Percentiles rank a stretch among this genome's conserved stretches.
Conservation (phyloP, 1,140 invertebrate genomes). For the Caenorhabditis brenneri region DNA sequence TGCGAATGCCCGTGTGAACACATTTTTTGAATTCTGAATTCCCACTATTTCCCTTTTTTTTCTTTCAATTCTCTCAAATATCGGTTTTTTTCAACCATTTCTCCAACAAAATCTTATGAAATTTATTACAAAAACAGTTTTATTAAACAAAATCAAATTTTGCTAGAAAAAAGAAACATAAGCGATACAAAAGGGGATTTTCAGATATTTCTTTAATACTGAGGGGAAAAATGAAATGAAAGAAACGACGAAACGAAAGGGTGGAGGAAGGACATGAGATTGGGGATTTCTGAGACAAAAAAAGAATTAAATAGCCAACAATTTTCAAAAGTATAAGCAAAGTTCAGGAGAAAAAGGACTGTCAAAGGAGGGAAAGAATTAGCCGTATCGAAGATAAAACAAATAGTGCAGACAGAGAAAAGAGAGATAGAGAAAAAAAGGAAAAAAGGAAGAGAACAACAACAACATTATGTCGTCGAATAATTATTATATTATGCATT, state of each 20-base stretch:
- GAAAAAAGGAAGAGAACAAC: neutral
- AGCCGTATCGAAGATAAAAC: slow-evolving; percentile 28
- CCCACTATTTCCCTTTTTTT: no score
- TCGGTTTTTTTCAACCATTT: slow-evolving; percentile 20
- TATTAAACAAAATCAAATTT: neutral
- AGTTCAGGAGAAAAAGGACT: neutral
- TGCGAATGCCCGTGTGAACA: slow-evolving; percentile 7
- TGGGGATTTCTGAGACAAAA: neutral
- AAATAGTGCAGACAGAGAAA: neutral
- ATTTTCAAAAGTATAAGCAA: neutral
- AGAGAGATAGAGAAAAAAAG: neutral
- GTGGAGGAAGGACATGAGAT: neutral
- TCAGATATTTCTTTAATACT: slow-evolving; percentile 24
- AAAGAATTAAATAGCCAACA: neutral
- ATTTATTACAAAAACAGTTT: neutral
- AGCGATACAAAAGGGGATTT: neutral
- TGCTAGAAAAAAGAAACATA: no score
- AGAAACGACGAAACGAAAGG: neutral
- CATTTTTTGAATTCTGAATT: no score
- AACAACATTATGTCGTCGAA: neutral
- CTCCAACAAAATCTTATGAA: neutral
- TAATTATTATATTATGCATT: slow-evolving; percentile 36
- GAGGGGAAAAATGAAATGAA: neutral
- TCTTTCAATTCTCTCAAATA: no score
- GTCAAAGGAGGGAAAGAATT: neutral